Evolutionary conservation across 2,113 vertebrate genomes (phyloP).

Genomic region (Psephotus haematonotus): DNA sequence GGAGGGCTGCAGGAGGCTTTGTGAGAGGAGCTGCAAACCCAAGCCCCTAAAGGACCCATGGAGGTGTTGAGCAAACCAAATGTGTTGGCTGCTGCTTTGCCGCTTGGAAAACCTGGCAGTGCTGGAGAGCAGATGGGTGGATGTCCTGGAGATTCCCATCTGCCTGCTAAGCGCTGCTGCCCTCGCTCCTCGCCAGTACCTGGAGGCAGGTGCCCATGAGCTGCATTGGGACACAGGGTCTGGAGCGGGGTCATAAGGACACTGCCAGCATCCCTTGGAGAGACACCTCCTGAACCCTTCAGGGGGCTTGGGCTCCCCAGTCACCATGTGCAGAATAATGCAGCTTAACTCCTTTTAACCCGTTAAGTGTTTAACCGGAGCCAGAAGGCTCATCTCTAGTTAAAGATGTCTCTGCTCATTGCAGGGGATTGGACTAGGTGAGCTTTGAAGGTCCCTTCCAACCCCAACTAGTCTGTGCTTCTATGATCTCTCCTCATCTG

Average conservation of each 20-base stretch:
- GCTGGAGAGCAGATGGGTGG: not conserved
- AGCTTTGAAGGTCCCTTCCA: not conserved
- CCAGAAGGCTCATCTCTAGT: not conserved
- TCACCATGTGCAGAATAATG: not conserved
- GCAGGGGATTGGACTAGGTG: not conserved
- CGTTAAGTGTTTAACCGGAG: not conserved
- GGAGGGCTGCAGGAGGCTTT: not conserved
- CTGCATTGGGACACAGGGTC: not conserved
- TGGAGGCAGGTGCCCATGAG: not conserved
- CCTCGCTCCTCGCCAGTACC: not conserved
- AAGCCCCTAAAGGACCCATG: not conserved
- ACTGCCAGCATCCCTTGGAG: not conserved
- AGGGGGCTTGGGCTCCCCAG: fast-evolving
- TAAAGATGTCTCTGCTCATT: not conserved
- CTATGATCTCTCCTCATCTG: not conserved
- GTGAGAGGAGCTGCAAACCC: not conserved
- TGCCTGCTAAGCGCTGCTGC: not conserved
- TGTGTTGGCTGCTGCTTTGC: not conserved
- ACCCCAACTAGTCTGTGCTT: not conserved
- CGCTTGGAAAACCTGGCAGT: not conserved
- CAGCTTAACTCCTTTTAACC: not conserved
- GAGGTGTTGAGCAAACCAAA: not conserved
- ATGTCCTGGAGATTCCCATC: not conserved
- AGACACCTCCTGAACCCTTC: not conserved
- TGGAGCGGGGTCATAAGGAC: fast-evolving